A percentile compares a stretch with the other conserved stretches of the same genome.
These are phyloP conservation scores for Caloenas nicobarica DNA, from an alignment of 2,113 vertebrate species.

Conservation along the genomic window DNA sequence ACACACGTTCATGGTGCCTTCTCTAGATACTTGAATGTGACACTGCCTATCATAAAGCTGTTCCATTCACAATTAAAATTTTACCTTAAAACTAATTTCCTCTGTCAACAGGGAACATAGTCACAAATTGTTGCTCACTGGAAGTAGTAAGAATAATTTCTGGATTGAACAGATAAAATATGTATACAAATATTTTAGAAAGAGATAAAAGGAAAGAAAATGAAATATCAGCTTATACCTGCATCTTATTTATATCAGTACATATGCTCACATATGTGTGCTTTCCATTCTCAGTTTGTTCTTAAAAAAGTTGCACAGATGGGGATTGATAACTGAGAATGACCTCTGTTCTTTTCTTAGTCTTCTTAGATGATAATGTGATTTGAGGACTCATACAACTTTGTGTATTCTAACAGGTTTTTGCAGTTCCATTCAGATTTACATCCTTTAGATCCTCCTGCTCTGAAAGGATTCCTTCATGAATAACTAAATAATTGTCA, in stretches of 20 bases:
- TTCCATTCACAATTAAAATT: background rate
- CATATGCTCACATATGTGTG: background rate
- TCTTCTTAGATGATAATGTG: background rate
- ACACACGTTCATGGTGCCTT: background rate
- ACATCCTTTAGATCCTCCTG: background rate
- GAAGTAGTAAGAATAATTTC: background rate
- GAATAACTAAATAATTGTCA: background rate
- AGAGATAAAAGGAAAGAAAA: background rate
- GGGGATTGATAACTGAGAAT: background rate
- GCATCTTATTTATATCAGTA: background rate
- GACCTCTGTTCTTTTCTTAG: background rate
- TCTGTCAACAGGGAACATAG: background rate
- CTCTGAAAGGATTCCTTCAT: background rate
- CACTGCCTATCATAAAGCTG: background rate
- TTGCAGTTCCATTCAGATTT: background rate
- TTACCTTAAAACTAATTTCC: background rate
- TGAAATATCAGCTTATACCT: background rate
- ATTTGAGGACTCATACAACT: background rate
- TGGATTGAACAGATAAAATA: background rate
- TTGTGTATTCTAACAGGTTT: background rate
- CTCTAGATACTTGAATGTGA: background rate
- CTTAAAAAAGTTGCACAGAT: background rate
- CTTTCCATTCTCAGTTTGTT: background rate
- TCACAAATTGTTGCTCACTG: background rate
- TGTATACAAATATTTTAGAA: background rate